Conservation (phyloP, 2,888 invertebrate genomes). For the Emmelina monodactyla region DNA sequence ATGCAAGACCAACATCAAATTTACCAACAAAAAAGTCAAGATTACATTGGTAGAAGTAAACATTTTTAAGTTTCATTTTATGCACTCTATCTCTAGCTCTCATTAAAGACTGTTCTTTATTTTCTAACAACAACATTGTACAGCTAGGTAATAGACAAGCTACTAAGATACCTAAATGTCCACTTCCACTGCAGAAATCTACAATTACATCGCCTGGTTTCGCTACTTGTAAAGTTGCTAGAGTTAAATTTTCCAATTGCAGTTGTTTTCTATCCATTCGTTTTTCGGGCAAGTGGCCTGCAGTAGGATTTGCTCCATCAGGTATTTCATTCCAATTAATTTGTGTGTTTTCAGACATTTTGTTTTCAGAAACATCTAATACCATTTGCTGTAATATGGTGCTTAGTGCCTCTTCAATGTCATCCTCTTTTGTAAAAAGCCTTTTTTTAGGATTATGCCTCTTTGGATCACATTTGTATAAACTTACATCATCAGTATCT, state of each 20-base stretch:
- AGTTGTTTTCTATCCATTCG: conserved; percentile 81
- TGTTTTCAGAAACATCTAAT: conserved; percentile 34
- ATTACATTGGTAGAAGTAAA: conserved; percentile 86
- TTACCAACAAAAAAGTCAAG: conserved; percentile 84
- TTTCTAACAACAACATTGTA: conserved; percentile 84
- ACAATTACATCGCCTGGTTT: conserved; percentile 76
- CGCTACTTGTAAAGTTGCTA: conserved; percentile 77
- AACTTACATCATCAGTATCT: conserved; percentile 65
- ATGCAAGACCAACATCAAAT: conserved; percentile 86
- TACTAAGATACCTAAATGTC: conserved; percentile 88
- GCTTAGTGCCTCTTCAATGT: conserved; percentile 71
- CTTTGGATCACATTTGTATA: conserved; percentile 81
- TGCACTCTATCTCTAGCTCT: conserved; percentile 76
- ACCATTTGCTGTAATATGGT: conserved; percentile 46
- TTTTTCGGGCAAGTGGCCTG: conserved; percentile 78
- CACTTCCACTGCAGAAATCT: conserved; percentile 95
- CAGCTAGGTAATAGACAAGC: conserved; percentile 82
- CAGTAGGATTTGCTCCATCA: conserved; percentile 75
- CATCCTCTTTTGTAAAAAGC: conserved; percentile 77
- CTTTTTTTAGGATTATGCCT: conserved; percentile 77
- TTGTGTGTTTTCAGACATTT: conserved; percentile 18
- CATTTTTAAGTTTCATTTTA: conserved; percentile 73
- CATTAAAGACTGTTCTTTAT: conserved; percentile 85
- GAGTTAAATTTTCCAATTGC: conserved; percentile 85
- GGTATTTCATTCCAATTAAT: conserved; percentile 79